Evolutionary conservation across 2,888 invertebrate species (phyloP).

Genomic region (Scelioninae gen. 1): DNA sequence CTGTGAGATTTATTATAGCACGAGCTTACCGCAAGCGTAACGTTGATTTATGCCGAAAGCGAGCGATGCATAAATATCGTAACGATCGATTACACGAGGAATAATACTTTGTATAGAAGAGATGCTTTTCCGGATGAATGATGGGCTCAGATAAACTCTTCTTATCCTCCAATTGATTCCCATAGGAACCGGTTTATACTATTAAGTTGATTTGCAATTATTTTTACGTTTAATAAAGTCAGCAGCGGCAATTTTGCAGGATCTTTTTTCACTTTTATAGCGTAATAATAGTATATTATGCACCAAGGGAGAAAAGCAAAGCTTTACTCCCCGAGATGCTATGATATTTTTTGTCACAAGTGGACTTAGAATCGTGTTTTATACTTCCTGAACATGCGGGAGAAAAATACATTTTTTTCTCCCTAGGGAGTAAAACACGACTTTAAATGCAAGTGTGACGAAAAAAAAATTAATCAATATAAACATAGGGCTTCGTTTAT

Average conservation of each 20-base stretch:
- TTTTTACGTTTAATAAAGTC: not conserved
- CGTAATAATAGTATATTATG: too few species aligned
- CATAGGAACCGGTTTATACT: constrained; percentile 14
- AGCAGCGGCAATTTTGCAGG: not conserved
- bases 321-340: too few species aligned
- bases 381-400: too few species aligned
- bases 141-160: constrained; percentile 46
- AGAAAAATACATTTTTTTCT: too few species aligned
- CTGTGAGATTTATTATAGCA: constrained; percentile 67
- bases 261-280: too few species aligned
- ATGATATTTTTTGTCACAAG: too few species aligned
- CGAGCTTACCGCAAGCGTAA: constrained; percentile 53
- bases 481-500: too few species aligned
- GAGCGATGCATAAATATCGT: constrained; percentile 62
- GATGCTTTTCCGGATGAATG: constrained; percentile 49
- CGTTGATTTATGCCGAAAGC: constrained; percentile 65
- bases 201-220: constrained; percentile 5
- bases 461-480: too few species aligned
- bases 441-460: too few species aligned
- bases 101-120: constrained; percentile 56
- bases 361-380: too few species aligned
- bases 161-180: constrained; percentile 53
- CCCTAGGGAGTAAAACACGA: too few species aligned
- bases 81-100: constrained; percentile 62
- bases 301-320: too few species aligned